Percentiles rank a stretch among this genome's conserved stretches.
Evolutionary conservation across 2,888 invertebrate species (phyloP).

Genomic region (Ornithoptera alexandrae): DNA sequence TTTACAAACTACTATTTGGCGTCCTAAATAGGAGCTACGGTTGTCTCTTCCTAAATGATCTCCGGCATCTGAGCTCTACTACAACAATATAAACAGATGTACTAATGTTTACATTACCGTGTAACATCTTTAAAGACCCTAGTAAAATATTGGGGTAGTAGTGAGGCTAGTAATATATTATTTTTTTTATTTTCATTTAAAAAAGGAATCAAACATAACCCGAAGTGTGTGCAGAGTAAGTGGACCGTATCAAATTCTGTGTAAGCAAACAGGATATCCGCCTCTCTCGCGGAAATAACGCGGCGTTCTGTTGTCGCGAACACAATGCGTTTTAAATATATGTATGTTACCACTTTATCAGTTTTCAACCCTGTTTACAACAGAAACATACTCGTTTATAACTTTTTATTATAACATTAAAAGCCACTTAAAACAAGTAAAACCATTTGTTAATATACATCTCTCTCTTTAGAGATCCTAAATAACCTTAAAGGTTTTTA

Average conservation of each 20-base stretch:
- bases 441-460: too few relatives aligned
- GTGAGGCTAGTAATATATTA: too few relatives aligned
- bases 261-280: conserved; percentile 5
- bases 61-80: too few relatives aligned
- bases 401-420: not conserved
- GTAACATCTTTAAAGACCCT: too few relatives aligned
- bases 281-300: conserved; percentile 4
- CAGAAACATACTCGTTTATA: not conserved
- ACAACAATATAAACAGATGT: too few relatives aligned
- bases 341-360: not conserved
- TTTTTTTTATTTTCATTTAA: not conserved
- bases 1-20: too few relatives aligned
- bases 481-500: too few relatives aligned
- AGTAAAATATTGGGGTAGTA: too few relatives aligned
- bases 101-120: too few relatives aligned
- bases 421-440: not conserved
- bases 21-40: too few relatives aligned
- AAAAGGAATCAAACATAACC: not conserved
- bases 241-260: conserved; percentile 3
- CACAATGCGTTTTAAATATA: conserved; percentile 8
- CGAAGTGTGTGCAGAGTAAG: not conserved
- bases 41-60: too few relatives aligned
- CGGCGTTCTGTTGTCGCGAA: conserved; percentile 1
- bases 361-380: not conserved
- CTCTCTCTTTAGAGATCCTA: too few relatives aligned